These are phyloP conservation scores for Meghimatium bilineatum DNA, from an alignment of 2,888 invertebrate species.

Conservation along the genomic window DNA sequence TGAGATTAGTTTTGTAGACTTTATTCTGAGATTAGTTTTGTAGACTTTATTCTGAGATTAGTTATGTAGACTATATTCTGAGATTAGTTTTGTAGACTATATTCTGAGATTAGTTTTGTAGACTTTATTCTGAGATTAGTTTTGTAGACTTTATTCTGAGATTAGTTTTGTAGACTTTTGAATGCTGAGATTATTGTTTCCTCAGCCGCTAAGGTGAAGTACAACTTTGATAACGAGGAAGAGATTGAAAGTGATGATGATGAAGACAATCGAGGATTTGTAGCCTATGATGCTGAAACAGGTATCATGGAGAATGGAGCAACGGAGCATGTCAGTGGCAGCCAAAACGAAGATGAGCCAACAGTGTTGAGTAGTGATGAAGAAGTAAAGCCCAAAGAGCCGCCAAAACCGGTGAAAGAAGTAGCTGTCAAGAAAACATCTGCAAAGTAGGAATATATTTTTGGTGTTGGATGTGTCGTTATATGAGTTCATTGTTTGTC, in stretches of 20 bases:
- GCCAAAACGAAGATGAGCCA: not conserved
- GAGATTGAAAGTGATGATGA: constrained; percentile 54
- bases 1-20: too few relatives aligned
- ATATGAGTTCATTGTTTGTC: too few relatives aligned
- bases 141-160: not conserved
- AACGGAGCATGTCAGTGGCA: not conserved
- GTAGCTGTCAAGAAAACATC: constrained; percentile 38
- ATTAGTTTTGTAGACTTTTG: not conserved
- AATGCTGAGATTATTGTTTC: not conserved
- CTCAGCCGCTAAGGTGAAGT: constrained; percentile 59
- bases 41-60: too few relatives aligned
- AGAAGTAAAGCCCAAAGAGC: constrained; percentile 35
- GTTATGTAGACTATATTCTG: too few relatives aligned
- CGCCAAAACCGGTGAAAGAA: constrained; percentile 42
- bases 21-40: too few relatives aligned
- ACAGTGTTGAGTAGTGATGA: constrained; percentile 25
- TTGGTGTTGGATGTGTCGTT: not conserved
- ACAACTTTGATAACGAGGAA: constrained; percentile 60
- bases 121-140: not conserved
- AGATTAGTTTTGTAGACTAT: too few relatives aligned
- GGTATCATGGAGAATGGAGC: constrained; percentile 22
- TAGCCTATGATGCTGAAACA: constrained; percentile 38
- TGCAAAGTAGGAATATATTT: constrained; percentile 9
- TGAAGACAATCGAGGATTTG: constrained; percentile 37
- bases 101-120: too few relatives aligned